Base-by-base conservation (phyloP, 2,797 vertebrate genomes). In the Nasua narica region DNA sequence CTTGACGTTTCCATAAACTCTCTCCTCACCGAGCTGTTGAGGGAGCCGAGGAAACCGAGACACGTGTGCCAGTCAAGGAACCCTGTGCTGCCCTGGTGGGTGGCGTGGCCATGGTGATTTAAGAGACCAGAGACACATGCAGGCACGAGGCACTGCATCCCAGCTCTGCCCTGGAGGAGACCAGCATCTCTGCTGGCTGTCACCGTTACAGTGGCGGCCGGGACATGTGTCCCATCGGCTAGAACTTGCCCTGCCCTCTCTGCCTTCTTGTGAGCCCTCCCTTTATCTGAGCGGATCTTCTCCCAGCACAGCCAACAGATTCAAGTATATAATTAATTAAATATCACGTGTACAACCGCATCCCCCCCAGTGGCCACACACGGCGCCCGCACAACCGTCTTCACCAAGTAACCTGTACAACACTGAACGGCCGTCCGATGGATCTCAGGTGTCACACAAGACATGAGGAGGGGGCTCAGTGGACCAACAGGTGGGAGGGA, bases 111-210 rank as follows among this genome's bases (percentile, higher is more conserved):
- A 25, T 19, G 1, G 3, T 14, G 46, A 16, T 76, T 86, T 87
- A 18, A 21, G 15, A 13, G 52, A 37, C 5, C 18, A 5, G 48
- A 82, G 12, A 5, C 13, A 16, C 10, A 0, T 37, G 11, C 16
- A 67, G 21, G 12, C 14, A 13, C 0, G 16, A 43, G 14, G 0
- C 5, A 1, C 16, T 1, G 6, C 3, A 0, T 2, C 13, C 11
- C 27, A 60, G 14, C 19, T 58, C 8, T 0, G 5, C 23, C 40
- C 43, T 10, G 54, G 29, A 62, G 37, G 54, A 58, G 23, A n/a
- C 29, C 50, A 19, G n/a, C 7, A 0, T 50, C 50, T 78, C 72
- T 62, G 40, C n/a, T 67, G 65, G 18, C 32, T 37, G 3, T 46
- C 16, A 18, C 21, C 7, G 0, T 40, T 12, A 19, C 0, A 14